Conservation (phyloP, 2,797 vertebrate species). For the Synaphobranchus kaupii region DNA sequence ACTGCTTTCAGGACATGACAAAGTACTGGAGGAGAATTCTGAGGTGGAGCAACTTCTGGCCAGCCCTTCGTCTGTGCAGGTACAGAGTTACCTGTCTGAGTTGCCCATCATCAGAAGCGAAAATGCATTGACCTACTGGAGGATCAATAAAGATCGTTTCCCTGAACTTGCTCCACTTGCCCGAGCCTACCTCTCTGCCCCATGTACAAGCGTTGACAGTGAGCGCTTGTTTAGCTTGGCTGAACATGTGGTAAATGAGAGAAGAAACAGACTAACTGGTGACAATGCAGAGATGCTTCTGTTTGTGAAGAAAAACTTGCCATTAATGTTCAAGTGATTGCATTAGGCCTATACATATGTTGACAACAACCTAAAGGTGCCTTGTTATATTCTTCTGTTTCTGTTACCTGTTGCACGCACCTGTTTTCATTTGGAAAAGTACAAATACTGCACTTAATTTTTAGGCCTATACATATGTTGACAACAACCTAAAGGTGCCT, state of each 20-base stretch:
- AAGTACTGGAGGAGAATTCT: slow-evolving; percentile 29
- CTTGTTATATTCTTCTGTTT: too few species aligned
- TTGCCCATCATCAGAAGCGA: slow-evolving; percentile 13
- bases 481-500: too few species aligned
- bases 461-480: too few species aligned
- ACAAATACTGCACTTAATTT: too few species aligned
- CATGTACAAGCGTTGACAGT: slow-evolving; percentile 31
- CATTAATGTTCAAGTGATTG: slow-evolving; percentile 20
- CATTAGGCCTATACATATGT: too few species aligned
- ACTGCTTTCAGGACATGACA: slow-evolving; percentile 32
- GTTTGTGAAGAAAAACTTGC: slow-evolving; percentile 25
- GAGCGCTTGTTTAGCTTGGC: slow-evolving; percentile 34
- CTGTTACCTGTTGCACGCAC: too few species aligned
- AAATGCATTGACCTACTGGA: slow-evolving; percentile 19
- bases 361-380: too few species aligned
- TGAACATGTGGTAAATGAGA: slow-evolving; percentile 27
- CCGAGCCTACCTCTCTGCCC: slow-evolving; percentile 31
- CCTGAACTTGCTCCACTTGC: slow-evolving; percentile 24
- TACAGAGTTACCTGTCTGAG: too few species aligned
- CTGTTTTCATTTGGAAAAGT: too few species aligned
- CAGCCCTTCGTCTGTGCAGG: too few species aligned
- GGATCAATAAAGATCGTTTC: slow-evolving; percentile 25
- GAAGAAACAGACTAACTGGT: slow-evolving; percentile 21
- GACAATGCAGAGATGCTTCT: slow-evolving; percentile 29
- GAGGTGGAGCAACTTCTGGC: slow-evolving; percentile 13